Evolutionary conservation across 2,888 invertebrate genomes (phyloP).

Genomic region (Siphlonurus alternatus): DNA sequence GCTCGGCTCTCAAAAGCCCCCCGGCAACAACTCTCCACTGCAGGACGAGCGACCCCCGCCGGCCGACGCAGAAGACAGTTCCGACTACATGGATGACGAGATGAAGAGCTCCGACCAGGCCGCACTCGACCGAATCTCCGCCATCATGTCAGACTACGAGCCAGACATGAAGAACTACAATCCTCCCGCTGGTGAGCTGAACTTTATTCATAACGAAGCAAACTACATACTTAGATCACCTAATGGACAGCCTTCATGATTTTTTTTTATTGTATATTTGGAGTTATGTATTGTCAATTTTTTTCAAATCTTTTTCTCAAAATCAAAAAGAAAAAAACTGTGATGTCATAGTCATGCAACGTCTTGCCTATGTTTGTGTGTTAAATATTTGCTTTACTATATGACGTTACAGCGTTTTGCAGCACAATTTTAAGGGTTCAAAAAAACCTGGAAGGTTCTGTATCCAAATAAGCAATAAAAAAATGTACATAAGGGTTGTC

Average conservation of each 20-base stretch:
- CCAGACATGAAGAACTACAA: slow-evolving; percentile 56
- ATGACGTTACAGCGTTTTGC: no score
- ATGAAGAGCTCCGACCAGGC: slow-evolving; percentile 56
- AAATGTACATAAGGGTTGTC: no score
- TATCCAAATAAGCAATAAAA: no score
- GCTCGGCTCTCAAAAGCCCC: slow-evolving; percentile 21
- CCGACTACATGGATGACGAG: slow-evolving; percentile 53
- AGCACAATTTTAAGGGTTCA: no score
- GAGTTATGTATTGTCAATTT: no score
- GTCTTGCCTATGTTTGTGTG: no score
- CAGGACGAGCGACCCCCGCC: slow-evolving; percentile 35
- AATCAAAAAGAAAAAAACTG: background rate
- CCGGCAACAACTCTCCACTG: slow-evolving; percentile 31
- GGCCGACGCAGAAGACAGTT: slow-evolving; percentile 35
- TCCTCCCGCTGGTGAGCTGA: slow-evolving; percentile 12
- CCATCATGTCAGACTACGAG: slow-evolving; percentile 68
- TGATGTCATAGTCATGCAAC: no score
- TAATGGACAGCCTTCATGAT: no score
- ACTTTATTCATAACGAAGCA: slow-evolving; percentile 5
- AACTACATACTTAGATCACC: no score
- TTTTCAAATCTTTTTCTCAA: background rate
- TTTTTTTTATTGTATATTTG: no score
- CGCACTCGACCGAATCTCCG: slow-evolving; percentile 58
- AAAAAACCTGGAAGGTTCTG: no score
- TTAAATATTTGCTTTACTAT: no score